These are phyloP conservation scores for Gallinago undulata DNA, from an alignment of 2,113 vertebrate genomes.

Conservation along the genomic window DNA sequence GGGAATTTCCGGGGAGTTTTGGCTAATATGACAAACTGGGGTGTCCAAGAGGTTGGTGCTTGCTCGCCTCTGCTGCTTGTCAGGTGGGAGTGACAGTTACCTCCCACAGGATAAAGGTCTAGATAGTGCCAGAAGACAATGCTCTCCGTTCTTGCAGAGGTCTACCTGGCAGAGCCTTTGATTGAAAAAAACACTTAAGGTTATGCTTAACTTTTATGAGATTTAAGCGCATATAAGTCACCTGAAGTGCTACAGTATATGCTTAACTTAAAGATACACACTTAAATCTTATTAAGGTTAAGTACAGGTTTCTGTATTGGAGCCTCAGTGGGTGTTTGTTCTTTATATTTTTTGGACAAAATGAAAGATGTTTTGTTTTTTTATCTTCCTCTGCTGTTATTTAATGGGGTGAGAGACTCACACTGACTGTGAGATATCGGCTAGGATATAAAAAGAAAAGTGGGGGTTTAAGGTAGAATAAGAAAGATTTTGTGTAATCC, in stretches of 20 bases:
- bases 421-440: not conserved
- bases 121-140: not conserved
- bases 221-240: not conserved
- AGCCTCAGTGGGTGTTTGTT: not conserved
- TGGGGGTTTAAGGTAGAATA: not conserved
- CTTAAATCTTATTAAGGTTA: slow-evolving; percentile 3
- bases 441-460: not conserved
- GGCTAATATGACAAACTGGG: not conserved
- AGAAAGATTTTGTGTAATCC: not conserved
- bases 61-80: not conserved
- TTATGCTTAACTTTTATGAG: not conserved
- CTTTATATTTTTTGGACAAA: not conserved
- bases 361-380: not conserved
- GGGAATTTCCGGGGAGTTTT: not conserved
- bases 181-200: not conserved
- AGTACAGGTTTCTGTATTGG: not conserved
- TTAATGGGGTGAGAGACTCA: not conserved
- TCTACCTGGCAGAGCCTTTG: not conserved
- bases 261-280: not conserved
- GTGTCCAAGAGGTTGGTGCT: not conserved
- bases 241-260: not conserved
- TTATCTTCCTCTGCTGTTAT: not conserved
- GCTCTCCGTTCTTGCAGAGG: not conserved
- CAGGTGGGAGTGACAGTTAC: not conserved
- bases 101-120: not conserved